These are phyloP conservation scores for Pristionchus fissidentatus DNA, from an alignment of 2,888 invertebrate genomes.

Conservation along the genomic window DNA sequence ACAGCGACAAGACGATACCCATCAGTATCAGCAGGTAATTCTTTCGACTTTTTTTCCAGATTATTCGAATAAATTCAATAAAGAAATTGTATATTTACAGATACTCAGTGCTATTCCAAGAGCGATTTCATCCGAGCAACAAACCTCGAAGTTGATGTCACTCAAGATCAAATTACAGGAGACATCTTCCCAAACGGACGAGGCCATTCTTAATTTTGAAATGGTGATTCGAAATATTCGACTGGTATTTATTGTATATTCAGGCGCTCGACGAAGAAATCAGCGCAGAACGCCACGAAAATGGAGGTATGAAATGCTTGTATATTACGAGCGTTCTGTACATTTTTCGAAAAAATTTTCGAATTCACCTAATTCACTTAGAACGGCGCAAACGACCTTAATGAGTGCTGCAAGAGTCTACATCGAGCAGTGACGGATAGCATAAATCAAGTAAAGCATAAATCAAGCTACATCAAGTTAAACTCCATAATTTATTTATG, in stretches of 20 bases:
- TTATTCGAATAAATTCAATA: no score
- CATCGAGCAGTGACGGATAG: not conserved
- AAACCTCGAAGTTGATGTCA: not conserved
- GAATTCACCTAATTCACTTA: no score
- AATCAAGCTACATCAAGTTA: no score
- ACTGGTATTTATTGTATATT: not conserved
- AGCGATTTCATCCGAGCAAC: not conserved
- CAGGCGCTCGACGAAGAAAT: not conserved
- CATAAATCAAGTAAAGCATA: not conserved
- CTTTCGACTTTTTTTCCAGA: no score
- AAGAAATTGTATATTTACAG: not conserved
- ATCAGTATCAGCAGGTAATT: not conserved
- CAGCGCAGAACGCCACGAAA: not conserved
- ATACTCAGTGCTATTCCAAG: not conserved
- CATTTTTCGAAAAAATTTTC: no score
- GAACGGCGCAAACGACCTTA: not conserved
- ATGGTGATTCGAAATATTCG: not conserved
- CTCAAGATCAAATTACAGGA: not conserved
- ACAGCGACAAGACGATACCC: not conserved
- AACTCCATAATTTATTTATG: no score
- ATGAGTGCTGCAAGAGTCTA: not conserved
- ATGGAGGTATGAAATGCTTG: not conserved
- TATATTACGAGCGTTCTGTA: no score
- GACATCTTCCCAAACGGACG: not conserved
- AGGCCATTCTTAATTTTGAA: not conserved